These are phyloP conservation scores for Holacanthella duospinosa DNA, from an alignment of 2,888 invertebrate species.

Conservation along the genomic window DNA sequence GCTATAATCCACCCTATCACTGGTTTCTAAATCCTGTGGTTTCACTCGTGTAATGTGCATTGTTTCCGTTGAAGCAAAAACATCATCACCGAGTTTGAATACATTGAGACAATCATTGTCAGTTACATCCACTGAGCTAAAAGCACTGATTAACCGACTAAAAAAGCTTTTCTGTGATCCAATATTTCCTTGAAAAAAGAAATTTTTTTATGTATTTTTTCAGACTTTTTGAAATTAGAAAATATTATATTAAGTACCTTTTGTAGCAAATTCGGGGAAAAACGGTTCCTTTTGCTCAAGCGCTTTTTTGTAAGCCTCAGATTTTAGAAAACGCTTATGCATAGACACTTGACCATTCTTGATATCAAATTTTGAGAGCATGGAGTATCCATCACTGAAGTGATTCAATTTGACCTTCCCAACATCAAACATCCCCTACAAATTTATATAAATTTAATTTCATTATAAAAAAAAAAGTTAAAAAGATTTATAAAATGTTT, in stretches of 20 bases:
- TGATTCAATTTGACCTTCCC: slow-evolving; percentile 43
- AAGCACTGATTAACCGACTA: not conserved
- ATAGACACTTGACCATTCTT: slow-evolving; percentile 40
- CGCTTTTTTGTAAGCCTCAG: slow-evolving; percentile 43
- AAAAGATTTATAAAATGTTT: not conserved
- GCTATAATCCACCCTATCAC: slow-evolving; percentile 33
- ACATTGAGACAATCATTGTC: slow-evolving; percentile 46
- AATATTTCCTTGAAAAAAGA: not conserved
- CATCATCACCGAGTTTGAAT: slow-evolving; percentile 42
- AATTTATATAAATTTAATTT: too few relatives aligned
- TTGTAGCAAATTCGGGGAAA: slow-evolving; percentile 45
- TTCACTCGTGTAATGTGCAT: not conserved
- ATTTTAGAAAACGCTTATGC: slow-evolving; percentile 19
- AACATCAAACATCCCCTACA: slow-evolving; percentile 44
- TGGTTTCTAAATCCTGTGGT: not conserved
- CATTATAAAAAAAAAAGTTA: not conserved
- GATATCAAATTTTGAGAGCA: slow-evolving; percentile 44
- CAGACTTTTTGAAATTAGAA: not conserved
- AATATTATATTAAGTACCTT: not conserved
- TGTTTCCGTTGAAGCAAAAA: slow-evolving; percentile 40
- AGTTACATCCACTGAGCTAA: slow-evolving; percentile 40
- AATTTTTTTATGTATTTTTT: not conserved
- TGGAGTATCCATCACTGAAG: slow-evolving; percentile 46
- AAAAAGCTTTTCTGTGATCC: not conserved
- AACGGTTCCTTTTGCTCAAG: slow-evolving; percentile 43